Conservation (phyloP, 2,113 vertebrate genomes). For the Dendropsophus ebraccatus region DNA sequence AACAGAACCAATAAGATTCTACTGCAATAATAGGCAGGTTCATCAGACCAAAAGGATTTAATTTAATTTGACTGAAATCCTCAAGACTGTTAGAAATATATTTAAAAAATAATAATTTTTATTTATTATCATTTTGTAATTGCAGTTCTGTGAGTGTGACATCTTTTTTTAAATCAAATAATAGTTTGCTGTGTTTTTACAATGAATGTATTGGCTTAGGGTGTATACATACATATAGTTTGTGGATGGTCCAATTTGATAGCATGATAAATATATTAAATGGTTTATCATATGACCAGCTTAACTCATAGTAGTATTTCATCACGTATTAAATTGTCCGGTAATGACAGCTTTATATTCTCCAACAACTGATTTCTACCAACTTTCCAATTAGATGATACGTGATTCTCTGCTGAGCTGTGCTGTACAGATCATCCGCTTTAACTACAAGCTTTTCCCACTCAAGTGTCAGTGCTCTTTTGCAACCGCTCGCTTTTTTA, state of each 20-base stretch:
- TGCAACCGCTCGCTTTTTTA: slow-evolving; percentile 14
- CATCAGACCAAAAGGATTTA: not conserved
- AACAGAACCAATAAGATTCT: not conserved
- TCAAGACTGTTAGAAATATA: not conserved
- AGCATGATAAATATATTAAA: not conserved
- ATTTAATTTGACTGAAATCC: not conserved
- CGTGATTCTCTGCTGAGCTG: slow-evolving; percentile 48
- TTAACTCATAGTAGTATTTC: not conserved
- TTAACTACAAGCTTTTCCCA: not conserved
- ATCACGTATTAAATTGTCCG: not conserved
- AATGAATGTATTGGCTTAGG: not conserved
- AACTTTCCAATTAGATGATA: slow-evolving; percentile 37
- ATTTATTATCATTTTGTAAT: not conserved
- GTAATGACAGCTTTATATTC: not conserved
- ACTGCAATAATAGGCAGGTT: not conserved
- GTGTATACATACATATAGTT: not conserved
- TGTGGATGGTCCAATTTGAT: not conserved
- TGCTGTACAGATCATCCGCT: not conserved
- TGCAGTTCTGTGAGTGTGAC: not conserved
- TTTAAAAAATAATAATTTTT: not conserved
- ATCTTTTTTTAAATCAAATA: not conserved
- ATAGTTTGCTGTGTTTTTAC: not conserved
- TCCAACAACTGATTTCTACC: slow-evolving; percentile 15
- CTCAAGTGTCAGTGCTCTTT: slow-evolving; percentile 1
- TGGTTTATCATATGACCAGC: not conserved